Evolutionary conservation across 2,888 invertebrate genomes (phyloP).

Genomic region (Sturmia bella): DNA sequence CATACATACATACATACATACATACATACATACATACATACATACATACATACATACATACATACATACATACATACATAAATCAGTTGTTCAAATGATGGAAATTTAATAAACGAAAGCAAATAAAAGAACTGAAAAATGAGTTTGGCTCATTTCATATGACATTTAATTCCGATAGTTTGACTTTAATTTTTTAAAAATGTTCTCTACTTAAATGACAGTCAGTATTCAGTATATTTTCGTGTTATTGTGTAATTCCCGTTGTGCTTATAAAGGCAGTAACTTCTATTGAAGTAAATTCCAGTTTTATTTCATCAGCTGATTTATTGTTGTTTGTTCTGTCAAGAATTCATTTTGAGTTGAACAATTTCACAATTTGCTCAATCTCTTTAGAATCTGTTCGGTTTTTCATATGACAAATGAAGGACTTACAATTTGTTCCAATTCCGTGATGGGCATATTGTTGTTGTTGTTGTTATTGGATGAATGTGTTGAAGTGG

Average conservation of each 20-base stretch:
- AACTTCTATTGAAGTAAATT: neutral
- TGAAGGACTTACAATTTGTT: constrained; percentile 85
- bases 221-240: neutral
- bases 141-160: too few species aligned
- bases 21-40: too few species aligned
- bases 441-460: constrained; percentile 86
- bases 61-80: too few species aligned
- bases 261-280: neutral
- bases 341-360: constrained; percentile 21
- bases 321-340: constrained; percentile 3
- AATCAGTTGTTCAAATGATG: too few species aligned
- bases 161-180: too few species aligned
- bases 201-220: too few species aligned
- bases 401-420: neutral
- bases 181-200: too few species aligned
- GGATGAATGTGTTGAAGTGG: constrained; percentile 76
- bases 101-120: too few species aligned
- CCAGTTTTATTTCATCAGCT: neutral
- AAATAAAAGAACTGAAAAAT: too few species aligned
- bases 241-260: neutral
- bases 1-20: too few species aligned
- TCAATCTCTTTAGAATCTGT: neutral
- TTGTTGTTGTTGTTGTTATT: constrained; percentile 78
- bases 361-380: neutral
- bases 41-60: too few species aligned